Base-by-base conservation (phyloP, 37 sponge, comb jelly and placozoan species). In the Crambe crambe region DNA sequence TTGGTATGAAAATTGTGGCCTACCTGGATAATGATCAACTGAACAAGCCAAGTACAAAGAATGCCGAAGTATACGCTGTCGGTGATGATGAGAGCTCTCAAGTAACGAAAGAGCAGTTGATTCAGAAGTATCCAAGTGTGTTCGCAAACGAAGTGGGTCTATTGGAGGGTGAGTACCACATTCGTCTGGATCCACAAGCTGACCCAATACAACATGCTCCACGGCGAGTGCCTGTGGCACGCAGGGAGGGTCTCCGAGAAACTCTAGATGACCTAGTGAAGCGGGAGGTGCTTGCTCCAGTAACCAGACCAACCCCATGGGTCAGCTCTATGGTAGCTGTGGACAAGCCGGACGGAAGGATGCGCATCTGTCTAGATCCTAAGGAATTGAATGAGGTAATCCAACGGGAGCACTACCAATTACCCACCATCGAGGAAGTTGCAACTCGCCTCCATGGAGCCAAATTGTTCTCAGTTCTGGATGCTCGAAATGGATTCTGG, bases 301-400 rank as follows among this genome's bases (percentile, higher is more conserved):
- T 89, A 70, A 62, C 76, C 2, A 27, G 75, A 58, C 86, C 91
- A 34, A 90, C 76, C 3, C 57, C 81, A 18, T 90, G 91, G 86
- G 75, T 89, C 4, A 83, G 54, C 67, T 83, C 75, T 21, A 21
- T 89, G 69, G 90, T 89, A 6, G 56, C 58, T 29, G 80, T 84
- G 9, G 57, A 58, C 9, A 89, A 83, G 58, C 57, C 62, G 42
- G 42, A 70, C 22, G 81, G 70, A 20, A 60, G 35, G 32, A 32
- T 84, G 1, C 71, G 89, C 3, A 56, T 89, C 3, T 90, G 86
- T 41, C 31, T 86, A 0, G 91, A 90, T 29, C 90, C 89, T 1
- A 47, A 36, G 60, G 82, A 80, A 26, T 43, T 70, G 35, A 92
- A 92, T 56, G 27, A 79, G 38, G 84, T 84, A 3, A 83, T 92